A percentile compares a stretch with the other conserved stretches of the same genome.
Evolutionary conservation across 1,140 invertebrate genomes (phyloP).

Genomic region (Diploscapter pachys): DNA sequence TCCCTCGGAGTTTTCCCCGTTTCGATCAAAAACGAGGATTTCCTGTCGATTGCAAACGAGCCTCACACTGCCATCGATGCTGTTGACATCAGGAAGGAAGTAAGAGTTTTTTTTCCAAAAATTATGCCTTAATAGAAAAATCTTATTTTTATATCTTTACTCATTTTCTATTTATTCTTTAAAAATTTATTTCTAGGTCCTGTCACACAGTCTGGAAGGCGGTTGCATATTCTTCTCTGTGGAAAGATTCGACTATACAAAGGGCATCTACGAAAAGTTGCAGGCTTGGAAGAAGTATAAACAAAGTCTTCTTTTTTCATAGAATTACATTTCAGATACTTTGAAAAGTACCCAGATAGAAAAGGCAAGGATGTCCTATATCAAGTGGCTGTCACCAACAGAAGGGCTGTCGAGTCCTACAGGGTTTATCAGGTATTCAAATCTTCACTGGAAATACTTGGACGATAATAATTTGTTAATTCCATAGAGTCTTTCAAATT

Average conservation of each 20-base stretch:
- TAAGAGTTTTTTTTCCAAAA: conserved; percentile 17
- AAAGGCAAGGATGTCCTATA: conserved; percentile 52
- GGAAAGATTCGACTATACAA: conserved; percentile 57
- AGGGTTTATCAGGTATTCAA: conserved; percentile 44
- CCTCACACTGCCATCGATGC: conserved; percentile 45
- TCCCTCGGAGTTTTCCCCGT: conserved; percentile 58
- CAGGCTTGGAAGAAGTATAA: conserved; percentile 45
- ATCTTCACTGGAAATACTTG: neutral
- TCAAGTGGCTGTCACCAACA: conserved; percentile 56
- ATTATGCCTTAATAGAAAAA: too few relatives aligned
- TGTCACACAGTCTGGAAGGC: conserved; percentile 41
- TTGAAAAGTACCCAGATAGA: conserved; percentile 55
- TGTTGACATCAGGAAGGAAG: conserved; percentile 51
- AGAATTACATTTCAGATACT: conserved; percentile 40
- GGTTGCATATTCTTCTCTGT: conserved; percentile 58
- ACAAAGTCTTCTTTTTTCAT: neutral
- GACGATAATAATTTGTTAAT: too few relatives aligned
- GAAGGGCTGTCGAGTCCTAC: conserved; percentile 56
- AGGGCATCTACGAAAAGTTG: conserved; percentile 56
- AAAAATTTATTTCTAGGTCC: conserved; percentile 42
- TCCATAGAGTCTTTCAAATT: neutral
- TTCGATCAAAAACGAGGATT: conserved; percentile 58
- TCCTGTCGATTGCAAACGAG: conserved; percentile 49
- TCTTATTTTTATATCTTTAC: conserved; percentile 25
- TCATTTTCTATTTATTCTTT: too few relatives aligned